Evolutionary conservation across 2,797 vertebrate genomes (phyloP), one percentile per base, ranked within the genome.

Genomic region (Sebastes taczanowskii): DNA sequence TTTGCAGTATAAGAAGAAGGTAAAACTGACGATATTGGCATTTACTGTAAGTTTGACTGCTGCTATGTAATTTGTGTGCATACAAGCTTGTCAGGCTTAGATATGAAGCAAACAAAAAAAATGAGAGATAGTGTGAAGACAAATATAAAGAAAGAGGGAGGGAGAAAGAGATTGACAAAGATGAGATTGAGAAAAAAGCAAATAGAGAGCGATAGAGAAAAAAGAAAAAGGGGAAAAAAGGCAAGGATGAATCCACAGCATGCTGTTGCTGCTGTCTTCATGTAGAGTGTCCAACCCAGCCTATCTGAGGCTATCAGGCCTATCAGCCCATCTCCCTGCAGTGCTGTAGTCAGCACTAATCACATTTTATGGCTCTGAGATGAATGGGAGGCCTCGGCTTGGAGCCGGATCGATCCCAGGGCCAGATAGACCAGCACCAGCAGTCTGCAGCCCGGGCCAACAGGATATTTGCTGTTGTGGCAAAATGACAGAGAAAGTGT

Each of bases 381-480:
- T 97, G 95, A 97, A 98, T 97, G 96, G 95, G 96, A 96, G 97
- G 95, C 94, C 96, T 95, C 95, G 90, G 95, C 95, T 95, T 94
- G 95, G 95, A 97, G 95, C 95, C 92, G 95, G 92, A 96, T 96
- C 97, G 97, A 98, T 98, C 86, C 91, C 93, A 90, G 93, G 86
- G 91, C 94, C 95, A 97, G 98, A 99, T 98, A 98, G 88, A 88
- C 88, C 89, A 89, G 90, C 89, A 90, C 80, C 80, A 84, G 88
- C 88, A 89, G 91, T 88, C 89, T 90, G 85, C 86, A 75, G 95
- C 90, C 93, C 82, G 90, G 93, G 94, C 95, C 96, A 96, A 97
- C 97, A 98, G 98, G 97, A 99, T 98, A 98, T 99, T 99, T 98
- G 97, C 97, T 98, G 97, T 95, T 96, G 93, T 96, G 94, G 95